Conservation (phyloP, 2,113 vertebrate genomes). For the Datnioides undecimradiatus region DNA sequence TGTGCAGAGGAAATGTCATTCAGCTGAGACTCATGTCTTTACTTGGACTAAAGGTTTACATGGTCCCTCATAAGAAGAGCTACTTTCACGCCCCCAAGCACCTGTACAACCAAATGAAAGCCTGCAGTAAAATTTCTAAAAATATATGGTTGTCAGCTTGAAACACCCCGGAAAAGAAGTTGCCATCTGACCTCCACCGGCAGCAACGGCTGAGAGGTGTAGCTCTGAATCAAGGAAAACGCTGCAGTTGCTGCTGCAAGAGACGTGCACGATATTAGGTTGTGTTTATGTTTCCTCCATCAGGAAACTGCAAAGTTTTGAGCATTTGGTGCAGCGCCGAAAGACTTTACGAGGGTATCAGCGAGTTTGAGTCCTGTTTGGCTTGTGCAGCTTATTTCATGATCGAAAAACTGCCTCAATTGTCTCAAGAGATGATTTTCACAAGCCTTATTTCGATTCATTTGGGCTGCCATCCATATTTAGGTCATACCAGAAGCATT, state of each 20-base stretch:
- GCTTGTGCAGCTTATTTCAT: too few relatives aligned
- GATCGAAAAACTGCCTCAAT: too few relatives aligned
- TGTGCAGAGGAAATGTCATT: not conserved
- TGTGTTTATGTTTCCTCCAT: too few relatives aligned
- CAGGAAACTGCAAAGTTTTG: too few relatives aligned
- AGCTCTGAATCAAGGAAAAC: constrained; percentile 35
- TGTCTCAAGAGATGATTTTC: too few relatives aligned
- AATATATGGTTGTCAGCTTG: constrained; percentile 30
- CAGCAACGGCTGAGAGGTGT: not conserved
- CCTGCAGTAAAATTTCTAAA: not conserved
- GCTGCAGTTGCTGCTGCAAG: not conserved
- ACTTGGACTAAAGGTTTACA: constrained; percentile 1
- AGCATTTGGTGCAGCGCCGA: too few relatives aligned
- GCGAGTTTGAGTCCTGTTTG: too few relatives aligned
- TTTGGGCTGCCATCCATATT: too few relatives aligned
- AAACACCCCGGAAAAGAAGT: constrained; percentile 23
- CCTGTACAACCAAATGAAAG: constrained; percentile 28
- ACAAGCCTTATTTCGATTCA: too few relatives aligned
- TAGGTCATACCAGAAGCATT: too few relatives aligned
- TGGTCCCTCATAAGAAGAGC: not conserved
- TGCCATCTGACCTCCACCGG: constrained; percentile 12
- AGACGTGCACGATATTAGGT: too few relatives aligned
- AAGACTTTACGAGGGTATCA: too few relatives aligned
- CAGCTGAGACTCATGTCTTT: not conserved
- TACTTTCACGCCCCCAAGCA: not conserved